Conservation (phyloP, 2,113 vertebrate species). For the Corythaixoides concolor region DNA sequence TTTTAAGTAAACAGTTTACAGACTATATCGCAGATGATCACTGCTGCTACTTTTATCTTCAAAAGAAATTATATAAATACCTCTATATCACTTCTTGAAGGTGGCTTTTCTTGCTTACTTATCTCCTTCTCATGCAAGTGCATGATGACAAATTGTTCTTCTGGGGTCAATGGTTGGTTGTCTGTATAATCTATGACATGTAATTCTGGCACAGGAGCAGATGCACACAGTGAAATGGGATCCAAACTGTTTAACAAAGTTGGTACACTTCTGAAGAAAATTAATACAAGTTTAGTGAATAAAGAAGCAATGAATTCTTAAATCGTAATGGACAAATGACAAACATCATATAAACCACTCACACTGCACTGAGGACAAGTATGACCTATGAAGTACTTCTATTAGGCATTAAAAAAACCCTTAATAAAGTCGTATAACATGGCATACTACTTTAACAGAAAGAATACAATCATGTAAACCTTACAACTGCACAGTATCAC, state of each 20-base stretch:
- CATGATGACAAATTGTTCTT: slow-evolving; percentile 84
- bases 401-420: background rate
- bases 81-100: slow-evolving; percentile 80
- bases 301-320: background rate
- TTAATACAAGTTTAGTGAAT: background rate
- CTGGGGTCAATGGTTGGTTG: slow-evolving; percentile 78
- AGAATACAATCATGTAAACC: background rate
- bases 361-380: background rate
- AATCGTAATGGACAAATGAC: background rate
- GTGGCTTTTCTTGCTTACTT: slow-evolving; percentile 49
- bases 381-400: background rate
- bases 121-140: slow-evolving; percentile 72
- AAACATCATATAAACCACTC: background rate
- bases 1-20: background rate
- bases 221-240: background rate
- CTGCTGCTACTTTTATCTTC: background rate
- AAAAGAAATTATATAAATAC: slow-evolving; percentile 54
- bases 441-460: background rate
- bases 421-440: background rate
- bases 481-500: background rate
- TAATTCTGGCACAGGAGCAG: background rate
- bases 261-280: background rate
- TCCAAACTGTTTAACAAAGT: background rate
- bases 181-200: background rate
- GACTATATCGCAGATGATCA: background rate